A percentile compares a stretch with the other conserved stretches of the same genome.
Conservation (phyloP, 1,140 invertebrate species). For the Ceratosolen fusciceps region DNA sequence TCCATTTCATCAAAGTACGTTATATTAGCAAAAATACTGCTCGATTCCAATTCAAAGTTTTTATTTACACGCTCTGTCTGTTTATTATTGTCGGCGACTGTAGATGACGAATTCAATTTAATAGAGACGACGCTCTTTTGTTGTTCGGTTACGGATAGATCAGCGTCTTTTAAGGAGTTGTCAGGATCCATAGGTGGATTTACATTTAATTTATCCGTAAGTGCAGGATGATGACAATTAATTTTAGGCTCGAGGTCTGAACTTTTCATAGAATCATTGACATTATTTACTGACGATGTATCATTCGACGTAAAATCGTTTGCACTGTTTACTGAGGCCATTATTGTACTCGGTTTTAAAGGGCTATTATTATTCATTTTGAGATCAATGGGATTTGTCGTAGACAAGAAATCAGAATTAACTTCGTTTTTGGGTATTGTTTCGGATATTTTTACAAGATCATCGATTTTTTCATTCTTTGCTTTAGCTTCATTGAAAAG, state of each 20-base stretch:
- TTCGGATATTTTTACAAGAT: background rate
- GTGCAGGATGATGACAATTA: background rate
- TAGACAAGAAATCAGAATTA: conserved; percentile 21
- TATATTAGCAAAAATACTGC: conserved; percentile 58
- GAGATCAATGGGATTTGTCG: background rate
- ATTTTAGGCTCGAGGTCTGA: background rate
- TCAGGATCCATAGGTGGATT: background rate
- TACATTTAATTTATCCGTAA: background rate
- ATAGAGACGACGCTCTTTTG: background rate
- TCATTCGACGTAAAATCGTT: background rate
- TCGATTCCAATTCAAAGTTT: conserved; percentile 51
- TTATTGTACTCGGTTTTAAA: background rate
- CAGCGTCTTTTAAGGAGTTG: background rate
- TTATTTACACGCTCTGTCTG: conserved; percentile 4
- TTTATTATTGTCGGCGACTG: conserved; percentile 8
- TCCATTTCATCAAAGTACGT: conserved; percentile 59
- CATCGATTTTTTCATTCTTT: conserved; percentile 23
- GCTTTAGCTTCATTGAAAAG: background rate
- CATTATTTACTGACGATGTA: background rate
- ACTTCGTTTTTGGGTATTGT: background rate
- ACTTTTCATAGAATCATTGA: background rate
- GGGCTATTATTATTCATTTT: too few relatives aligned
- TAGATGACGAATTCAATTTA: background rate
- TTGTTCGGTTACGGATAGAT: background rate
- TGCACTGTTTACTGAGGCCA: background rate